phyloP scores from a whole-genome alignment of 2,797 vertebrate species.

The Pitangus sulphuratus region DNA sequence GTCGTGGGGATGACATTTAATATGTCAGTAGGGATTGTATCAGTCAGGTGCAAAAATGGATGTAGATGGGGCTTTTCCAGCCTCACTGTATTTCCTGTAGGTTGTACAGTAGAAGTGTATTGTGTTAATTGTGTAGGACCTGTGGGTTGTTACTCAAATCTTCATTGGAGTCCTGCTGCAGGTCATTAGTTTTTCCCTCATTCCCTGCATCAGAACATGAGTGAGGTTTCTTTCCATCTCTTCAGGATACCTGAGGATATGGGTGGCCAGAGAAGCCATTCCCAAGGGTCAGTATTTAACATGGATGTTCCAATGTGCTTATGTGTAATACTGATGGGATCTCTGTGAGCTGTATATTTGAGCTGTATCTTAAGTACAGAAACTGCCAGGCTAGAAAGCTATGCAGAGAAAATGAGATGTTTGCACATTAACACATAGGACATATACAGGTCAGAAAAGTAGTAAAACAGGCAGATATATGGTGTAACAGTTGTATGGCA shows the following conservation, averaged over 20 bases:
- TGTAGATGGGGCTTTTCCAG: not conserved
- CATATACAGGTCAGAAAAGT: not conserved
- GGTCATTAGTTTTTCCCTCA: not conserved
- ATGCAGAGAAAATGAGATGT: not conserved
- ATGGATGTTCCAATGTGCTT: fast-evolving
- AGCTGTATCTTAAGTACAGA: not conserved
- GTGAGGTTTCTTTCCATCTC: not conserved
- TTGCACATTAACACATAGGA: not conserved
- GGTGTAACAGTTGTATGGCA: not conserved
- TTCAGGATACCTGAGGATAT: not conserved
- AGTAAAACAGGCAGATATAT: fast-evolving
- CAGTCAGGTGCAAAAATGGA: not conserved
- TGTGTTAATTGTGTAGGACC: not conserved
- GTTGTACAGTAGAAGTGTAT: not conserved
- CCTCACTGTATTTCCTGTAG: not conserved
- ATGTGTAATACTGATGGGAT: too few species aligned
- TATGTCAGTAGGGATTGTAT: not conserved
- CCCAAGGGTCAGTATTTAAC: not conserved
- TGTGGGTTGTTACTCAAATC: not conserved
- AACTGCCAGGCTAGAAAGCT: not conserved
- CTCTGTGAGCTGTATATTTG: not conserved
- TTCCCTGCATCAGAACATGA: not conserved
- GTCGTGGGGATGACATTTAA: not conserved
- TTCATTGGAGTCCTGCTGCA: not conserved
- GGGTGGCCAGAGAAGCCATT: not conserved